Percentiles rank a stretch among this genome's conserved stretches.
phyloP scores from a whole-genome alignment of 2,797 vertebrate genomes.

The Amazonetta brasiliensis region DNA sequence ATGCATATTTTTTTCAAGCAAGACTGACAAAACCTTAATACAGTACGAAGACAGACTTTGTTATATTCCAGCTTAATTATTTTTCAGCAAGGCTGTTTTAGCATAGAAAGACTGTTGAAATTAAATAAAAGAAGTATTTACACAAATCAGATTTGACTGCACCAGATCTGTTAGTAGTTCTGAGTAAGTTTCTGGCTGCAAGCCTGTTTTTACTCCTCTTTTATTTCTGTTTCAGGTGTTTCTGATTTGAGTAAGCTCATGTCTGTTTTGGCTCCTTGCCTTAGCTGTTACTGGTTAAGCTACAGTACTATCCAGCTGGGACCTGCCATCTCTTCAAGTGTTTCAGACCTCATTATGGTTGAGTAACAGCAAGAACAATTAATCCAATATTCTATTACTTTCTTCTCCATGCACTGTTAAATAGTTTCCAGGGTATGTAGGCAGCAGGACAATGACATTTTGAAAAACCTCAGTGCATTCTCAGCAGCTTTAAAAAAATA shows the following conservation, averaged over 20 bases:
- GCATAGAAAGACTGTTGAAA: neutral
- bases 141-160: neutral
- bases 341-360: slow-evolving; percentile 48
- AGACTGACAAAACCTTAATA: neutral
- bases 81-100: neutral
- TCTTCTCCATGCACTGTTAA: slow-evolving; percentile 42
- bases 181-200: neutral
- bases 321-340: slow-evolving; percentile 36
- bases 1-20: neutral
- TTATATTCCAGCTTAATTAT: slow-evolving; percentile 26
- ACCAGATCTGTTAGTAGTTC: neutral
- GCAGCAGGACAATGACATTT: slow-evolving; percentile 58
- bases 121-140: slow-evolving; percentile 11
- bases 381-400: slow-evolving; percentile 43
- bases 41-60: neutral
- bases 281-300: neutral
- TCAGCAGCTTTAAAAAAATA: slow-evolving; percentile 50
- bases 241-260: neutral
- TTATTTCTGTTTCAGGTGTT: neutral
- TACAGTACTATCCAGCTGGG: slow-evolving; percentile 2
- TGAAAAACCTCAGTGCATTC: slow-evolving; percentile 33
- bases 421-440: slow-evolving; percentile 37
- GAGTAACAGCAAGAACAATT: slow-evolving; percentile 53
- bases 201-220: neutral
- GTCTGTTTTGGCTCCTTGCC: neutral